Percentiles rank a stretch among this genome's conserved stretches.
phyloP scores from a whole-genome alignment of 2,113 vertebrate genomes.

The Thamnaconus septentrionalis region DNA sequence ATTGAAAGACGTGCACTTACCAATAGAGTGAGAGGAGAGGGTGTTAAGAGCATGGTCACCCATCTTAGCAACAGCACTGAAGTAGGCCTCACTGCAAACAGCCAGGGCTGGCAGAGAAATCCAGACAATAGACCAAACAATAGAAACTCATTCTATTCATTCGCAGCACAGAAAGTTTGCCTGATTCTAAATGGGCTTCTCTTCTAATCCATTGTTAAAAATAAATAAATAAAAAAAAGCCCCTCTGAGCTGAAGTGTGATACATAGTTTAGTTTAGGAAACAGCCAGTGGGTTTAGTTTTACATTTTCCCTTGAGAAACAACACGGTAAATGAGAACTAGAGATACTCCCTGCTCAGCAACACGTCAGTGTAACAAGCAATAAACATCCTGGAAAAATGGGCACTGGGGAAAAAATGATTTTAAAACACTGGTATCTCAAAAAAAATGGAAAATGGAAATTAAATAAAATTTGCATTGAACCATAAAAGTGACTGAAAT shows the following conservation, averaged over 20 bases:
- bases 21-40: slow-evolving; percentile 85
- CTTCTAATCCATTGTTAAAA: too few species aligned
- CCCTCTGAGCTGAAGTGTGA: slow-evolving; percentile 32
- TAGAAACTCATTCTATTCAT: neutral
- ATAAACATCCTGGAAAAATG: neutral
- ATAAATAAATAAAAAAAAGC: neutral
- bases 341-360: slow-evolving; percentile 35
- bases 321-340: slow-evolving; percentile 1
- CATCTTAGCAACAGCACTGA: slow-evolving; percentile 88
- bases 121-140: slow-evolving; percentile 10
- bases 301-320: slow-evolving; percentile 11
- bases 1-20: slow-evolving; percentile 72
- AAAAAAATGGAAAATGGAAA: too few species aligned
- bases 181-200: too few species aligned
- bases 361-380: slow-evolving; percentile 17
- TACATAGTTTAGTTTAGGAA: slow-evolving; percentile 40
- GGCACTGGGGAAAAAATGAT: too few species aligned
- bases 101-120: slow-evolving; percentile 76
- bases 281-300: slow-evolving; percentile 33
- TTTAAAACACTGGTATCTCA: too few species aligned
- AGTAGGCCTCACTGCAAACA: slow-evolving; percentile 87
- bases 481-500: too few species aligned
- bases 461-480: too few species aligned
- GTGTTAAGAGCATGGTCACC: slow-evolving; percentile 90
- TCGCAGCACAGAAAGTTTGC: too few species aligned